Percentiles rank a stretch among this genome's conserved stretches.
Evolutionary conservation across 1,140 invertebrate species (phyloP).

Genomic region (Drosophila athabasca): DNA sequence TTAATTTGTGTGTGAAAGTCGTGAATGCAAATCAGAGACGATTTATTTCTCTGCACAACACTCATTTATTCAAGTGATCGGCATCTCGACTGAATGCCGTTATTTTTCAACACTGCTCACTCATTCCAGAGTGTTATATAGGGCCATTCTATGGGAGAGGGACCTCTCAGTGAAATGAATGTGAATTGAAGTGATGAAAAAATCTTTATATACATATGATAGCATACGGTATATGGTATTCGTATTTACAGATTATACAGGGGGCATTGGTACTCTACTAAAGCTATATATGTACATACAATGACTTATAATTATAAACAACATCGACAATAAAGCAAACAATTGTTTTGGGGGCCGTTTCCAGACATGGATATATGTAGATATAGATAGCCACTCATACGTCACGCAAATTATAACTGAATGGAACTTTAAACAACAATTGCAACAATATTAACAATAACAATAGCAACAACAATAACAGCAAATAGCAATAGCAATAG

Average conservation of each 20-base stretch:
- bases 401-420: no score
- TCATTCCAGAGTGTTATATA: no score
- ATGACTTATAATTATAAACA: conserved; percentile 23
- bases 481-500: conserved; percentile 23
- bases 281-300: conserved; percentile 23
- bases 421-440: conserved; percentile 23
- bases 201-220: neutral
- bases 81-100: no score
- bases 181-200: no score
- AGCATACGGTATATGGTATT: neutral
- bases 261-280: conserved; percentile 20
- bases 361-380: conserved; percentile 1
- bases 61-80: no score
- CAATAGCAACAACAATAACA: conserved; percentile 38
- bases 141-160: no score
- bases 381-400: neutral
- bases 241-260: conserved; percentile 36
- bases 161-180: no score
- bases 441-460: conserved; percentile 22
- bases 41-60: no score
- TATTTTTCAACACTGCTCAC: no score
- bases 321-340: conserved; percentile 40
- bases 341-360: conserved; percentile 20
- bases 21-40: no score
- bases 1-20: no score